Evolutionary conservation across 1,140 invertebrate species (phyloP).

Genomic region (Mamestra configurata): DNA sequence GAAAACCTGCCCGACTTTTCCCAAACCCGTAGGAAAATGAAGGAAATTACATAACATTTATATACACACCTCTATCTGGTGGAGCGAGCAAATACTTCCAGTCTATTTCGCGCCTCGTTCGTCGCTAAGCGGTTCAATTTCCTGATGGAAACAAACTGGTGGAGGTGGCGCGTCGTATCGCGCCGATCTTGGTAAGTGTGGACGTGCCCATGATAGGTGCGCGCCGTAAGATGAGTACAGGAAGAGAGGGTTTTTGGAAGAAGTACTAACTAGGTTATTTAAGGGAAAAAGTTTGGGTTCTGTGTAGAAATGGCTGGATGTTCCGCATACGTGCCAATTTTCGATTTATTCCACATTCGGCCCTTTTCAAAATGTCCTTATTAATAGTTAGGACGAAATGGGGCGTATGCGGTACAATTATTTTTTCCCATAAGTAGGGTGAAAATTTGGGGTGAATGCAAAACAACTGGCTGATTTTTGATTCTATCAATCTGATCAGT

Average conservation of each 20-base stretch:
- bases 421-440: no score
- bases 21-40: neutral
- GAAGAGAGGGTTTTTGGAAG: neutral
- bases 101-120: constrained; percentile 41
- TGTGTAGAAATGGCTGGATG: no score
- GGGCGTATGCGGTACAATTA: no score
- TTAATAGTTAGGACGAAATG: no score
- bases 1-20: neutral
- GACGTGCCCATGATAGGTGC: neutral
- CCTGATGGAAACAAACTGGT: constrained; percentile 41
- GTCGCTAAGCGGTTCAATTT: constrained; percentile 48
- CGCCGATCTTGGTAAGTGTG: neutral
- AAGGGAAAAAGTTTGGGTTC: no score
- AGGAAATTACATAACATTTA: constrained; percentile 47
- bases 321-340: no score
- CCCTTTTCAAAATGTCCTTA: no score
- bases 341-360: no score
- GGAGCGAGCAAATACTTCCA: constrained; percentile 39
- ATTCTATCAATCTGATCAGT: no score
- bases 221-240: neutral
- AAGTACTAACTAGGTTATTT: no score
- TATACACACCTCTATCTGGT: constrained; percentile 15
- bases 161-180: neutral
- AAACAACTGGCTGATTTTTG: no score
- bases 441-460: no score